Percentiles rank a stretch among this genome's conserved stretches.
These are phyloP conservation scores for Suillia variegata DNA, from an alignment of 2,888 invertebrate genomes.

Conservation along the genomic window DNA sequence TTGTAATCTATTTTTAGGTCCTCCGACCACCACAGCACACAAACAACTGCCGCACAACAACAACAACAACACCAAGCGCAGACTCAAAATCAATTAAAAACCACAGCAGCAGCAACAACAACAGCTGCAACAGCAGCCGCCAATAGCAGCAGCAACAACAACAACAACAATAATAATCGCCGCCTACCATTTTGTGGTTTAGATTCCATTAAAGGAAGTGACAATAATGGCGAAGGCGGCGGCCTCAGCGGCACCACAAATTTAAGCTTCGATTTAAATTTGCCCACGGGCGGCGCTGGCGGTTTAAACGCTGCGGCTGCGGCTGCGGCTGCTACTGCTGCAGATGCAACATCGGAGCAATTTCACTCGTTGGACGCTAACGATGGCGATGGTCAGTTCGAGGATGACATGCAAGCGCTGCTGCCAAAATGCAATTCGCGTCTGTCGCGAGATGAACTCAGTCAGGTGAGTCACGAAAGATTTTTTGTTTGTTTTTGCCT, in stretches of 20 bases:
- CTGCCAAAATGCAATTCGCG: constrained; percentile 58
- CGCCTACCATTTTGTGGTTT: constrained; percentile 55
- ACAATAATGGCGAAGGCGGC: constrained; percentile 33
- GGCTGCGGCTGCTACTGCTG: too few species aligned
- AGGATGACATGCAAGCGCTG: constrained; percentile 60
- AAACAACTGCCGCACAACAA: constrained; percentile 21
- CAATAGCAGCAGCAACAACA: constrained; percentile 33
- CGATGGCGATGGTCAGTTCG: constrained; percentile 51
- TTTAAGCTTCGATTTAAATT: constrained; percentile 37
- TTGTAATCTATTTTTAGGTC: background rate
- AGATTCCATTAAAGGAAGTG: constrained; percentile 40
- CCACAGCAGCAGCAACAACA: constrained; percentile 28
- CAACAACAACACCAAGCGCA: constrained; percentile 19
- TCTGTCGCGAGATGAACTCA: constrained; percentile 60
- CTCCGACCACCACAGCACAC: constrained; percentile 25
- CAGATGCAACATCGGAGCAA: constrained; percentile 22
- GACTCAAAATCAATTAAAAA: constrained; percentile 26
- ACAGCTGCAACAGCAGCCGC: constrained; percentile 24
- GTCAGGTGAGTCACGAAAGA: constrained; percentile 55
- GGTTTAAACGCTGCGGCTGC: background rate
- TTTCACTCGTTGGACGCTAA: constrained; percentile 45
- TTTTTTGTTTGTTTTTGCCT: too few species aligned
- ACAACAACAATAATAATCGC: constrained; percentile 44
- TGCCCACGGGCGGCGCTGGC: constrained; percentile 7
- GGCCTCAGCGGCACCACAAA: constrained; percentile 41